Percentiles rank a stretch among this genome's conserved stretches.
phyloP scores from a whole-genome alignment of 1,140 invertebrate species.

The Drosophila truncata region DNA sequence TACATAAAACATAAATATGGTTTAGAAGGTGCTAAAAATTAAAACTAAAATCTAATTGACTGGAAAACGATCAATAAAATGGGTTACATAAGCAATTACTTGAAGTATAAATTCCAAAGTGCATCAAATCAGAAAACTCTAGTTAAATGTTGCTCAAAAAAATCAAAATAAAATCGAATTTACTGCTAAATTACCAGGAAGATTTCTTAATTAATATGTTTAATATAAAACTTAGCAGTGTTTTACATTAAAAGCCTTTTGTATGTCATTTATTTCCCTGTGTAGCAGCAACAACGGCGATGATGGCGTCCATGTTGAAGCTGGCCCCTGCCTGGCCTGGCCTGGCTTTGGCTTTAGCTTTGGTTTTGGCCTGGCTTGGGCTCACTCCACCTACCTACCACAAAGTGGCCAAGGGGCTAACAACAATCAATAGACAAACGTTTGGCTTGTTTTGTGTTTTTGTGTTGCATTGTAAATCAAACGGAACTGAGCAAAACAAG shows the following conservation, averaged over 20 bases:
- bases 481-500: conserved; percentile 78
- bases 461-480: conserved; percentile 77
- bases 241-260: not conserved
- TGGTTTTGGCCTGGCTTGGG: conserved; percentile 30
- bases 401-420: conserved; percentile 73
- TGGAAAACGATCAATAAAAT: too few relatives aligned
- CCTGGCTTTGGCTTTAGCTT: conserved; percentile 27
- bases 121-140: too few relatives aligned
- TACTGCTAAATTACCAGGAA: too few relatives aligned
- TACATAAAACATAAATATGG: not conserved
- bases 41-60: too few relatives aligned
- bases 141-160: too few relatives aligned
- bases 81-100: too few relatives aligned
- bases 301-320: conserved; percentile 78
- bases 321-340: conserved; percentile 27
- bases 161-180: too few relatives aligned
- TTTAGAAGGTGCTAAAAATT: too few relatives aligned
- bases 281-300: conserved; percentile 44
- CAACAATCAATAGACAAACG: conserved; percentile 74
- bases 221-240: too few relatives aligned
- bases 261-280: not conserved
- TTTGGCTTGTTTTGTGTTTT: conserved; percentile 60
- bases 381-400: conserved; percentile 78
- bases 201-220: too few relatives aligned
- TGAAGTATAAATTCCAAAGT: too few relatives aligned